These are phyloP conservation scores for Bellardia bayeri DNA, from an alignment of 2,888 invertebrate species.

Conservation along the genomic window DNA sequence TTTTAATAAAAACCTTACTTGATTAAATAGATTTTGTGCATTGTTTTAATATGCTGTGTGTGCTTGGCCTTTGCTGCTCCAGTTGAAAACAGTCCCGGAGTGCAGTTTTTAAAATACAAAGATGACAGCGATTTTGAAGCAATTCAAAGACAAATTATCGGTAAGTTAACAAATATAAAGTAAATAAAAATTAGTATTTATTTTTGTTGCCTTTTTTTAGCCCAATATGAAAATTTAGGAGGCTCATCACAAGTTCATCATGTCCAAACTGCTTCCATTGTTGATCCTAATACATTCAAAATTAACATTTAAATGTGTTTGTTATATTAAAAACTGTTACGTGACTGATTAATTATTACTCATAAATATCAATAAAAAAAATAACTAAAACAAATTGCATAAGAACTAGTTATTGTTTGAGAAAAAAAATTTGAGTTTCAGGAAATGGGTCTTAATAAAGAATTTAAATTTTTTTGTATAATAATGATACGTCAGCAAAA, in stretches of 20 bases:
- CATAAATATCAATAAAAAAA: not conserved
- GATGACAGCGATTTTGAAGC: slow-evolving; percentile 78
- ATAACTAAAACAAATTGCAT: not conserved
- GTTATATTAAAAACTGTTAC: not conserved
- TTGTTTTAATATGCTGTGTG: slow-evolving; percentile 64
- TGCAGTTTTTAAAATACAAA: slow-evolving; percentile 77
- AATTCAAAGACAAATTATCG: slow-evolving; percentile 78
- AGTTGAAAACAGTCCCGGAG: slow-evolving; percentile 72
- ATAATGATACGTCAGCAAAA: not conserved
- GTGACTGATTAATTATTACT: not conserved
- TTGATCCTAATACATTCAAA: slow-evolving; percentile 76
- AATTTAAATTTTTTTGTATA: not conserved
- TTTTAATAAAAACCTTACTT: not conserved
- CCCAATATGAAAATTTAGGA: slow-evolving; percentile 79
- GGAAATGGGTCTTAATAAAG: not conserved
- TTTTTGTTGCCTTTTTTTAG: slow-evolving; percentile 65
- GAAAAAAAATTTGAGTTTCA: not conserved
- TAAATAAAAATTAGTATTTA: not conserved
- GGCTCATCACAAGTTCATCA: slow-evolving; percentile 79
- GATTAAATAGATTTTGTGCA: slow-evolving; percentile 48
- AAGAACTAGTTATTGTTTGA: not conserved
- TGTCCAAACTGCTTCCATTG: slow-evolving; percentile 73
- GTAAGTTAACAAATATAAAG: slow-evolving; percentile 40
- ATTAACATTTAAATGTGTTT: slow-evolving; percentile 60
- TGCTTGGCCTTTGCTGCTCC: slow-evolving; percentile 69